Evolutionary conservation across 2,888 invertebrate genomes (phyloP), one percentile per base, ranked within the genome.

Genomic region (Polydrusus pterygomalis): DNA sequence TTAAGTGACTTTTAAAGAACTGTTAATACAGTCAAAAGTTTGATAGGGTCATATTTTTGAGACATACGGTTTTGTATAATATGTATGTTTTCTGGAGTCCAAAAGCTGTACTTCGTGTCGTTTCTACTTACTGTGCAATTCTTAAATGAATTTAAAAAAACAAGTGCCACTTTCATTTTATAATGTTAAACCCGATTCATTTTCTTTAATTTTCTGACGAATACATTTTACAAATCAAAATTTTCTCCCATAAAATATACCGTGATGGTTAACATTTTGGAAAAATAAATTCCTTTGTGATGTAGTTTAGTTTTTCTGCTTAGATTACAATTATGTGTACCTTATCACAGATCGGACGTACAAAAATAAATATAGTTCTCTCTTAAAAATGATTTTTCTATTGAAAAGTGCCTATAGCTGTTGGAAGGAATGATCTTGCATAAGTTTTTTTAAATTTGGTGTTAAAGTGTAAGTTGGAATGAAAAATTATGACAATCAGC

Each of bases 341-440:
- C 67, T 77, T 77, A 77, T 77, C 77, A 77, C 77, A 75, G 78
- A 63, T 78, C 45, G 75, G 73, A 70, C 65, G 62, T 72, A 75
- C 49, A 75, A 75, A 77, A 77, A 77, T 75, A 77, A 77, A 77
- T 70, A 74, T 60, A 75, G 49, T 60, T 76, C 64, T 76, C 67
- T 67, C 63, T 68, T 69, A 60, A 30, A 47, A 74, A 67, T 60
- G 67, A 70, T 62, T 49, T 51, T 62, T 43, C 38, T 60, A 65
- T 40, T 15, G 47, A 70, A 70, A 70, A 69, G 70, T 51, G 58
- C 34, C 49, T 70, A 54, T 54, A 67, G 67, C 51, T 20, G 38
- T 5, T 30, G 10, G 15, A 47, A 25, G 17, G 30, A 47, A 63
- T 15, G 18, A 11, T 20, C 34, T 25, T 25, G 25, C 5, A 25